Conservation (phyloP, 2,888 invertebrate genomes). For the Heliconius aoede region DNA sequence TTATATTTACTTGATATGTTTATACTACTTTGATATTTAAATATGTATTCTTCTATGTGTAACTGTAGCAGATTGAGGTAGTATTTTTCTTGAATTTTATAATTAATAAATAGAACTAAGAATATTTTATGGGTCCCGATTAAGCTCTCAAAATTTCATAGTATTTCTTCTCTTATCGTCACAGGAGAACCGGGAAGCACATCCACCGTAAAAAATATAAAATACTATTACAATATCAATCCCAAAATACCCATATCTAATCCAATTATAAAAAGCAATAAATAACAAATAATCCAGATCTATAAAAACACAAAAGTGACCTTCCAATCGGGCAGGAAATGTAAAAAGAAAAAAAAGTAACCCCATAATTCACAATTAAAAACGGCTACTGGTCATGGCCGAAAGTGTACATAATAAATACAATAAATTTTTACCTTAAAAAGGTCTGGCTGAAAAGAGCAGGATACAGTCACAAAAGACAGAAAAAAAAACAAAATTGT, state of each 20-base stretch:
- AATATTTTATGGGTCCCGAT: background rate
- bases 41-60: background rate
- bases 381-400: slow-evolving; percentile 82
- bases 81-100: no score
- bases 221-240: slow-evolving; percentile 66
- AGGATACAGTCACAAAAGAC: slow-evolving; percentile 78
- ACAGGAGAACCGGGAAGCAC: slow-evolving; percentile 54
- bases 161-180: slow-evolving; percentile 26
- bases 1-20: background rate
- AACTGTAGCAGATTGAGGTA: background rate
- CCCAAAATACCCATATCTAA: slow-evolving; percentile 68
- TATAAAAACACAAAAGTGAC: slow-evolving; percentile 75
- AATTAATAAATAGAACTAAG: background rate
- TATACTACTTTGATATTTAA: no score
- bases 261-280: slow-evolving; percentile 62
- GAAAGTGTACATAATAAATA: slow-evolving; percentile 82
- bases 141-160: background rate
- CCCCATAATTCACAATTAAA: slow-evolving; percentile 83
- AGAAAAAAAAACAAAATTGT: slow-evolving; percentile 77
- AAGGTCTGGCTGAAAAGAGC: slow-evolving; percentile 80
- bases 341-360: slow-evolving; percentile 63
- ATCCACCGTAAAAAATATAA: slow-evolving; percentile 69
- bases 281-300: slow-evolving; percentile 66
- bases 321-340: slow-evolving; percentile 76
- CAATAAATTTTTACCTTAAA: slow-evolving; percentile 82